Percentiles rank a stretch among this genome's conserved stretches.
Conservation (phyloP, 2,113 vertebrate genomes). For the Nibea albiflora region DNA sequence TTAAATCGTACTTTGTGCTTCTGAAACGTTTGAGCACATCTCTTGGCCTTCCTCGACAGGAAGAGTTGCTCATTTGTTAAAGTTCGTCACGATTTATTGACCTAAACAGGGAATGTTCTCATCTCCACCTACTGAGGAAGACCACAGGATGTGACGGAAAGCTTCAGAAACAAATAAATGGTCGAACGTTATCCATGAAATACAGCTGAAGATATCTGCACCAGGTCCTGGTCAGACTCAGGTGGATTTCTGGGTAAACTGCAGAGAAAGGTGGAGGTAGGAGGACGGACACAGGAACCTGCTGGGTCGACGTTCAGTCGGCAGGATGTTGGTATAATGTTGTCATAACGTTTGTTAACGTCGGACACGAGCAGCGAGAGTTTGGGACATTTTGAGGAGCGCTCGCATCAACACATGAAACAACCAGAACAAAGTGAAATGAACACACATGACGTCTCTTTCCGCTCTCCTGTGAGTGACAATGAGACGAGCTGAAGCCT, state of each 20-base stretch:
- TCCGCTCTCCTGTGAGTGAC: slow-evolving; percentile 43
- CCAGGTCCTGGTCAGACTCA: background rate
- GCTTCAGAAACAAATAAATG: background rate
- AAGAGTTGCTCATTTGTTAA: too few relatives aligned
- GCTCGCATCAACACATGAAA: background rate
- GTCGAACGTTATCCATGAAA: too few relatives aligned
- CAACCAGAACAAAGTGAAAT: background rate
- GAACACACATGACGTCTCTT: slow-evolving; percentile 1
- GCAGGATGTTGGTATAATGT: background rate
- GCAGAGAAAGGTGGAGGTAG: too few relatives aligned
- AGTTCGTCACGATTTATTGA: too few relatives aligned
- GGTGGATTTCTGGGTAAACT: too few relatives aligned
- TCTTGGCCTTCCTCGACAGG: background rate
- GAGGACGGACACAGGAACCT: background rate
- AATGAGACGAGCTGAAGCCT: slow-evolving; percentile 56
- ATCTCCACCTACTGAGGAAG: background rate
- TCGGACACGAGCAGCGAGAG: too few relatives aligned
- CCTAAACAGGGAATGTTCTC: too few relatives aligned
- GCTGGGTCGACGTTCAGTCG: background rate
- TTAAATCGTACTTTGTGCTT: too few relatives aligned
- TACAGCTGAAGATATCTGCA: too few relatives aligned
- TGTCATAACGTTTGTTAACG: too few relatives aligned
- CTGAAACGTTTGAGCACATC: background rate
- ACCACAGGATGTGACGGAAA: background rate
- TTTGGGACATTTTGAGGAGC: background rate